A percentile compares a stretch with the other conserved stretches of the same genome.
Evolutionary conservation across 2,113 vertebrate genomes (phyloP).

Genomic region (Brachypteracias leptosomus): DNA sequence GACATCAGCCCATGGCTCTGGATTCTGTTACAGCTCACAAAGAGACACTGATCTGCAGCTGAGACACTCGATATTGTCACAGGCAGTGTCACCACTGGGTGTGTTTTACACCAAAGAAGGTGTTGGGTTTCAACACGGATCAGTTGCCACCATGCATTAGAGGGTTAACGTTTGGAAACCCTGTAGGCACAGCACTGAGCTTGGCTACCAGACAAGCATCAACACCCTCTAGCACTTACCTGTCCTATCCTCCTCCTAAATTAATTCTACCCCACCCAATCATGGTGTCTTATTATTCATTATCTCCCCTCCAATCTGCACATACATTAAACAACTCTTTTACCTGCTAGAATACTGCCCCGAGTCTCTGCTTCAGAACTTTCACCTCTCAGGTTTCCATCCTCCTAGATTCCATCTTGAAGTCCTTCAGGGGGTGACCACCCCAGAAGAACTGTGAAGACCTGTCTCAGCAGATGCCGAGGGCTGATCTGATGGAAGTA

Average conservation of each 20-base stretch:
- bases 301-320: neutral
- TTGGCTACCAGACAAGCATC: neutral
- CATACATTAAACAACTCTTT: neutral
- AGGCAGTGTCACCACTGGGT: accelerated
- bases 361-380: neutral
- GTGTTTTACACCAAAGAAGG: neutral
- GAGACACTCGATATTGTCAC: accelerated
- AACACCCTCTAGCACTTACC: neutral
- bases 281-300: neutral
- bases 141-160: neutral
- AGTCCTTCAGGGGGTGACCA: neutral
- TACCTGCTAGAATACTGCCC: neutral
- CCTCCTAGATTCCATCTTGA: neutral
- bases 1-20: too few species aligned
- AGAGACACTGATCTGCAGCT: neutral
- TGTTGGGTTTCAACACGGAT: neutral
- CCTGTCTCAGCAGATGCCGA: neutral
- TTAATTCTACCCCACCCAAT: neutral
- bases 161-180: neutral
- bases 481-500: neutral
- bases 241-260: neutral
- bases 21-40: accelerated
- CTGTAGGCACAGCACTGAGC: neutral
- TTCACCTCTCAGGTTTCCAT: neutral
- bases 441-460: neutral